These are phyloP conservation scores for Ectemnius lituratus DNA, from an alignment of 2,888 invertebrate species.

Conservation along the genomic window DNA sequence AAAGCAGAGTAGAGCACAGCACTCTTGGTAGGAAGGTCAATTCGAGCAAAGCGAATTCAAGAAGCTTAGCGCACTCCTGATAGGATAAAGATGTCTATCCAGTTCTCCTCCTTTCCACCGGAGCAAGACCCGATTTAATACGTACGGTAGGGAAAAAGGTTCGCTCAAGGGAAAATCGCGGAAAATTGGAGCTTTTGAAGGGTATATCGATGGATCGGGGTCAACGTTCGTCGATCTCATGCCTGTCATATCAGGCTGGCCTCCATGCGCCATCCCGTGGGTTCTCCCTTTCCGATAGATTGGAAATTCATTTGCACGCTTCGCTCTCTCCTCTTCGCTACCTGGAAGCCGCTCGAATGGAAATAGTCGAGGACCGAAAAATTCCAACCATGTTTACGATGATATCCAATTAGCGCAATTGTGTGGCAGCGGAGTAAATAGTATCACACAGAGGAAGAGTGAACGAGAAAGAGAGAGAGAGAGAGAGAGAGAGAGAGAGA, in stretches of 20 bases:
- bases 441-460: too few relatives aligned
- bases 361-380: slow-evolving; percentile 14
- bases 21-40: too few relatives aligned
- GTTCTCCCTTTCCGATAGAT: slow-evolving; percentile 22
- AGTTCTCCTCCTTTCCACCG: too few relatives aligned
- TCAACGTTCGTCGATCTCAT: slow-evolving; percentile 13
- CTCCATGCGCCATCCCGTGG: slow-evolving; percentile 5
- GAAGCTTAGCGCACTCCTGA: too few relatives aligned
- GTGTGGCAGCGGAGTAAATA: too few relatives aligned
- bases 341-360: not conserved
- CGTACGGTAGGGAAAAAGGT: not conserved
- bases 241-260: slow-evolving; percentile 9
- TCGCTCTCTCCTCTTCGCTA: not conserved
- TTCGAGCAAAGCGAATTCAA: too few relatives aligned
- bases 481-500: too few relatives aligned
- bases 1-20: too few relatives aligned
- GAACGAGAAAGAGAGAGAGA: too few relatives aligned
- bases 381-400: too few relatives aligned
- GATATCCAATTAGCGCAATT: slow-evolving; percentile 21
- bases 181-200: not conserved
- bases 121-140: not conserved
- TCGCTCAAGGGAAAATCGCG: not conserved
- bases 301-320: slow-evolving; percentile 33
- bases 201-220: slow-evolving; percentile 1
- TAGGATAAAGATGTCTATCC: too few relatives aligned